These are phyloP conservation scores for Sinelater perroti DNA, from an alignment of 2,888 invertebrate species.

Conservation along the genomic window DNA sequence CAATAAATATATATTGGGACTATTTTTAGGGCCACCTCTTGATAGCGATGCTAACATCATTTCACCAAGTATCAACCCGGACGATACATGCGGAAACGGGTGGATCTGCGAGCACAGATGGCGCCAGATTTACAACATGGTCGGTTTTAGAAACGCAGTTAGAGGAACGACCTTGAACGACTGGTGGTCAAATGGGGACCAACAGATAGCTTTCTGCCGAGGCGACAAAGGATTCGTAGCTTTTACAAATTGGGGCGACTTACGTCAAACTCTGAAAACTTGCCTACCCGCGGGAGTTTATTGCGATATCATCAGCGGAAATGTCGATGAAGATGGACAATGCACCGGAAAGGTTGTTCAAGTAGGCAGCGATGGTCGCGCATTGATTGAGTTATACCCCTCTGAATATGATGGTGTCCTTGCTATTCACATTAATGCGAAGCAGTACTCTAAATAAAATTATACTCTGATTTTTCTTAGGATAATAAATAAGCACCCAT, in stretches of 20 bases:
- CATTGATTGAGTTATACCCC: conserved; percentile 64
- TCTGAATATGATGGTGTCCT: conserved; percentile 72
- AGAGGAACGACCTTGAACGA: conserved; percentile 65
- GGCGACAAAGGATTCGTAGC: conserved; percentile 76
- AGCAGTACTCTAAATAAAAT: conserved; percentile 21
- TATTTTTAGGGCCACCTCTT: conserved; percentile 79
- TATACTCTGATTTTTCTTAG: no score
- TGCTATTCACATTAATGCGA: conserved; percentile 69
- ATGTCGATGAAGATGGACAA: conserved; percentile 61
- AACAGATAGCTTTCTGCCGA: conserved; percentile 87
- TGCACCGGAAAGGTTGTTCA: conserved; percentile 74
- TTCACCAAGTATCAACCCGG: conserved; percentile 71
- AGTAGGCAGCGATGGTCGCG: conserved; percentile 70
- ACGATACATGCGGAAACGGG: conserved; percentile 73
- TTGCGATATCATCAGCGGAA: conserved; percentile 85
- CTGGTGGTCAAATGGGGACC: conserved; percentile 85
- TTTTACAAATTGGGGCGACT: conserved; percentile 72
- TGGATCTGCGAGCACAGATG: conserved; percentile 90
- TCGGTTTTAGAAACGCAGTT: conserved; percentile 76
- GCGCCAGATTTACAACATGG: conserved; percentile 84
- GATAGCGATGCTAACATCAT: conserved; percentile 69
- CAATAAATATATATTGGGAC: not conserved
- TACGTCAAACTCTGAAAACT: conserved; percentile 70
- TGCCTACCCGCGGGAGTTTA: conserved; percentile 80
- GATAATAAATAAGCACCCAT: no score